A percentile compares a stretch with the other conserved stretches of the same genome.
Conservation (phyloP, 2,113 vertebrate genomes). For the Mungos mungo region DNA sequence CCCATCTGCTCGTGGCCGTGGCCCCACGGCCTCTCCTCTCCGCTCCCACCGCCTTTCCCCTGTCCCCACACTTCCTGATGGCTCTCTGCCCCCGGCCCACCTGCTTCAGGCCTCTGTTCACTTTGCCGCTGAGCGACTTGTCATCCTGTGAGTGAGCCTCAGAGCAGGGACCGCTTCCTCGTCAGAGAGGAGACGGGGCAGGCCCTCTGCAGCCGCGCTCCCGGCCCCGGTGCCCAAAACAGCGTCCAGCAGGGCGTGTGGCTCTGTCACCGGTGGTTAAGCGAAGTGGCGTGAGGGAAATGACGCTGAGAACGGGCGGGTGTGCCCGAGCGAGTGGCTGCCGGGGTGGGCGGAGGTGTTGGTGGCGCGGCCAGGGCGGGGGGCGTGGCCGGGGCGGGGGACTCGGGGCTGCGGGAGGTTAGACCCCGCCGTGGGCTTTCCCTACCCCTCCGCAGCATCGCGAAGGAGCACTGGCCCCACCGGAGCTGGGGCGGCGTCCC, state of each 20-base stretch:
- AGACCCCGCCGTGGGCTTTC: neutral
- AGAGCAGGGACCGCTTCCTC: neutral
- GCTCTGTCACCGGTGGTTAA: neutral
- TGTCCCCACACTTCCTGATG: neutral
- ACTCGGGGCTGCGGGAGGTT: neutral
- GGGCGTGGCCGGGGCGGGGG: neutral
- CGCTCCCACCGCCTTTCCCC: neutral
- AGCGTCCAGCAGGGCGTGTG: neutral
- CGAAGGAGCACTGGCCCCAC: neutral
- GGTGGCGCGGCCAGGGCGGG: too few species aligned
- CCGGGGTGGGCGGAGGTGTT: neutral
- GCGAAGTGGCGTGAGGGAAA: neutral
- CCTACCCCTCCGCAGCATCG: neutral
- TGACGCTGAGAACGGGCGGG: fast-evolving
- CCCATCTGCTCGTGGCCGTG: neutral
- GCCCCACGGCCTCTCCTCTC: neutral
- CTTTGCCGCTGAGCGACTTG: neutral
- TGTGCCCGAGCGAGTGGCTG: neutral
- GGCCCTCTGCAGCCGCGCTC: too few species aligned
- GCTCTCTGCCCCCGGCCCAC: neutral
- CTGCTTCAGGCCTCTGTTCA: neutral
- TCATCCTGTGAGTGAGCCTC: neutral
- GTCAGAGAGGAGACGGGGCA: neutral
- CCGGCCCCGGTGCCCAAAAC: neutral
- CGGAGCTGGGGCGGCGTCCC: neutral